A percentile compares a stretch with the other conserved stretches of the same genome.
Conservation (phyloP, 2,888 invertebrate species). For the Nomada hirtipes region DNA sequence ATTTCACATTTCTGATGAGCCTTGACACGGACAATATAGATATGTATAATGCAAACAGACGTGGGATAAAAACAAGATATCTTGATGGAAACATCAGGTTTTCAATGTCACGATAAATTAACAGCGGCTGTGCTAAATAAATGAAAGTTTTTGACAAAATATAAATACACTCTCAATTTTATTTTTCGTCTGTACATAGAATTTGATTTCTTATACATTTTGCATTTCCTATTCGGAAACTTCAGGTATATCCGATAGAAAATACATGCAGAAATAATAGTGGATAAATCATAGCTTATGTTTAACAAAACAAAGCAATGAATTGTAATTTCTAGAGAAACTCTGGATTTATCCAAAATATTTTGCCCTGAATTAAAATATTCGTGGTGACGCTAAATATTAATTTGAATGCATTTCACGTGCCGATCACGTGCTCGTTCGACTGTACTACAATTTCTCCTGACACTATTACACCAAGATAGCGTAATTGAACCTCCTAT, state of each 20-base stretch:
- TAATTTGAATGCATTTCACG: not conserved
- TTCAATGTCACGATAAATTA: slow-evolving; percentile 7
- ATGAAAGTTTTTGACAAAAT: not conserved
- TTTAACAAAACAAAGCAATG: too few relatives aligned
- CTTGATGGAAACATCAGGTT: not conserved
- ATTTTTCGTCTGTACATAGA: too few relatives aligned
- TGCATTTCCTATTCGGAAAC: too few relatives aligned
- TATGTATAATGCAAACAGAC: not conserved
- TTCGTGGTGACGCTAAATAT: too few relatives aligned
- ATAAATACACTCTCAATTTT: not conserved
- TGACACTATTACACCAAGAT: not conserved
- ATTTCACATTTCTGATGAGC: not conserved
- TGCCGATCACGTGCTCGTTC: slow-evolving; percentile 8
- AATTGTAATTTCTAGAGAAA: too few relatives aligned
- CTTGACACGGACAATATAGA: not conserved
- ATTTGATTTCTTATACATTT: too few relatives aligned
- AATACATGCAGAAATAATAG: too few relatives aligned
- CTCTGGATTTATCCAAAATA: too few relatives aligned
- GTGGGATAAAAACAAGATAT: not conserved
- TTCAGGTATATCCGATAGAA: too few relatives aligned
- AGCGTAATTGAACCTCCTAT: not conserved
- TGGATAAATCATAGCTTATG: too few relatives aligned
- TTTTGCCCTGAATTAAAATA: too few relatives aligned
- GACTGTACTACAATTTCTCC: not conserved
- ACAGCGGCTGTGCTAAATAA: not conserved